Percentiles rank a stretch among this genome's conserved stretches.
These are phyloP conservation scores for Probaryconus sp. DNA, from an alignment of 1,140 invertebrate genomes.

Conservation along the genomic window DNA sequence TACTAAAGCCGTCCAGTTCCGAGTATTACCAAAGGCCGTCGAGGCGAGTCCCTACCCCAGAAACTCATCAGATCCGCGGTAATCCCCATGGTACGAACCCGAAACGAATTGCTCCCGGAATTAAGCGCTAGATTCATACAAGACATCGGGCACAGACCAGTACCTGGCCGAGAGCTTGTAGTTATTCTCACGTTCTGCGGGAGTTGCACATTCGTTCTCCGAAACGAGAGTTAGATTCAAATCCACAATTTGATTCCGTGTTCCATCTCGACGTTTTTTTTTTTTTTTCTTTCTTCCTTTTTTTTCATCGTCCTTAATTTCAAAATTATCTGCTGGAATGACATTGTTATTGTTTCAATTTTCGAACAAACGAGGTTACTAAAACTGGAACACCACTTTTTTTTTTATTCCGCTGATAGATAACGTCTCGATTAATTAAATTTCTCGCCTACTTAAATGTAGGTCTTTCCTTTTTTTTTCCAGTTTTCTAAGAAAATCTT, in stretches of 20 bases:
- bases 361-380: too few species aligned
- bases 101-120: slow-evolving; percentile 73
- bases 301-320: neutral
- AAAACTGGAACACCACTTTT: too few species aligned
- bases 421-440: too few species aligned
- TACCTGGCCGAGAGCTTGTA: slow-evolving; percentile 19
- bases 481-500: too few species aligned
- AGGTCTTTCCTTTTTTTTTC: too few species aligned
- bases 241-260: neutral
- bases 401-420: too few species aligned
- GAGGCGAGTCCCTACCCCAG: slow-evolving; percentile 66
- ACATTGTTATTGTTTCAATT: too few species aligned
- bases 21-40: slow-evolving; percentile 65
- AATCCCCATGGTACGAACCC: slow-evolving; percentile 71
- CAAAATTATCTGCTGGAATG: too few species aligned
- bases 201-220: slow-evolving; percentile 9
- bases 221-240: neutral
- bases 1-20: slow-evolving; percentile 67
- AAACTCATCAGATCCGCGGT: slow-evolving; percentile 76
- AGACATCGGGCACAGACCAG: slow-evolving; percentile 41
- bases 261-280: too few species aligned
- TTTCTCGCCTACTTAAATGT: too few species aligned
- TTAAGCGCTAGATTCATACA: slow-evolving; percentile 67
- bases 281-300: slow-evolving; percentile 13
- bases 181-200: slow-evolving; percentile 12